Evolutionary conservation across 2,113 vertebrate genomes (phyloP).

Genomic region (Halcyon senegalensis): DNA sequence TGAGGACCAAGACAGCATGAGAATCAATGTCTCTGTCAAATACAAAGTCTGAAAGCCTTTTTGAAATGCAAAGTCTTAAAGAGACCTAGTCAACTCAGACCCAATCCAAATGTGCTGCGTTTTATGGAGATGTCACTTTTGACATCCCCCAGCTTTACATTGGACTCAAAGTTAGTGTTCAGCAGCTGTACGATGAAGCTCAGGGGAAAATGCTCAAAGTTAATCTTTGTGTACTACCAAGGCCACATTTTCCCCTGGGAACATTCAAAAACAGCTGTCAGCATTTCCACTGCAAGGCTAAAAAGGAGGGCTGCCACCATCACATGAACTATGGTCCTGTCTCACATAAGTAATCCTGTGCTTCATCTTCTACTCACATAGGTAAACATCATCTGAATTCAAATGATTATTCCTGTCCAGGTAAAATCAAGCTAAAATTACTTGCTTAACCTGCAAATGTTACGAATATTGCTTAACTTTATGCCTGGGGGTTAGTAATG

Average conservation of each 20-base stretch:
- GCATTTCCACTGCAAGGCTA: neutral
- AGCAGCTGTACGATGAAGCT: neutral
- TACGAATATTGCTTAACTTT: neutral
- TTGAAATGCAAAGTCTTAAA: neutral
- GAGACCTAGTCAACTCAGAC: neutral
- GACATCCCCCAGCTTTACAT: neutral
- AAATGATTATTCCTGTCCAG: neutral
- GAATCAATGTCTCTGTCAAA: neutral
- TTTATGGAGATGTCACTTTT: neutral
- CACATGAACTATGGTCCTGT: neutral
- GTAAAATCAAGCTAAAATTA: neutral
- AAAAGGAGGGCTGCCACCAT: neutral
- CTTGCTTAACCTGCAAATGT: neutral
- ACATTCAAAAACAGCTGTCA: neutral
- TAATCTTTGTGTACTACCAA: neutral
- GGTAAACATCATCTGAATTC: neutral
- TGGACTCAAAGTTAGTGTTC: neutral
- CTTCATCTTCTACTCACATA: neutral
- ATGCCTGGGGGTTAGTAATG: neutral
- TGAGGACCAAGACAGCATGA: neutral
- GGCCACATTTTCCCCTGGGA: neutral
- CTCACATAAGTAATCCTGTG: neutral
- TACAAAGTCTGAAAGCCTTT: neutral
- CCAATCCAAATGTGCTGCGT: neutral
- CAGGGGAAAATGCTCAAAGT: neutral